These are phyloP conservation scores for Callospermophilus lateralis DNA, from an alignment of 2,113 vertebrate genomes.

Conservation along the genomic window DNA sequence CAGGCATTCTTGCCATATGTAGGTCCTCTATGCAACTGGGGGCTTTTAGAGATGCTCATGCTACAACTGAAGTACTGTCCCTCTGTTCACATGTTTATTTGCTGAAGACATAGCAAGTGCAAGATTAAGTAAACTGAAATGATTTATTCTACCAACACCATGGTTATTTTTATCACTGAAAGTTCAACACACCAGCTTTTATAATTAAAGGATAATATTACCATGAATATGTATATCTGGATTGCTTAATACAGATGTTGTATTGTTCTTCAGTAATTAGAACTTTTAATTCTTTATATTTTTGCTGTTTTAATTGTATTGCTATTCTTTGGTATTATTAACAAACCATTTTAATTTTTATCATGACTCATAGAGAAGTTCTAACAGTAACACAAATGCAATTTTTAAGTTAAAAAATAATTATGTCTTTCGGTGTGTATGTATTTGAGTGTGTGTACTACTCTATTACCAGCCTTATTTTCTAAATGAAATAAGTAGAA, in stretches of 20 bases:
- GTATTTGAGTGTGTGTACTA: neutral
- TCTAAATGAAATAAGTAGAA: neutral
- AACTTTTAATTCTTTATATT: constrained; percentile 90
- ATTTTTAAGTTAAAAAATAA: neutral
- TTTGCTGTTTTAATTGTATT: constrained; percentile 92
- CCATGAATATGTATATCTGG: constrained; percentile 92
- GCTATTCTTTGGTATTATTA: constrained; percentile 75
- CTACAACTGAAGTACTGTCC: neutral
- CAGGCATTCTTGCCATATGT: neutral
- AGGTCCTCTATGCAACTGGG: neutral
- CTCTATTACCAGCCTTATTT: neutral
- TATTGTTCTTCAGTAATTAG: constrained; percentile 88
- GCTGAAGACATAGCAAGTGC: neutral
- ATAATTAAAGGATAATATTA: constrained; percentile 92
- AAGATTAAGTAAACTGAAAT: neutral
- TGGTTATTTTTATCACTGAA: constrained; percentile 86
- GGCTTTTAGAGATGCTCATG: neutral
- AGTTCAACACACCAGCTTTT: constrained; percentile 87
- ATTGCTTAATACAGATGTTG: constrained; percentile 88
- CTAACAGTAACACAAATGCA: neutral
- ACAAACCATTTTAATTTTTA: constrained; percentile 77
- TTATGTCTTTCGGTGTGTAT: neutral
- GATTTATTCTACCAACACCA: constrained; percentile 79
- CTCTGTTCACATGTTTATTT: neutral
- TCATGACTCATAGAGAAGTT: neutral